Evolutionary conservation across 2,113 vertebrate species (phyloP), one percentile per base, ranked within the genome.

Genomic region (Stegastes partitus): DNA sequence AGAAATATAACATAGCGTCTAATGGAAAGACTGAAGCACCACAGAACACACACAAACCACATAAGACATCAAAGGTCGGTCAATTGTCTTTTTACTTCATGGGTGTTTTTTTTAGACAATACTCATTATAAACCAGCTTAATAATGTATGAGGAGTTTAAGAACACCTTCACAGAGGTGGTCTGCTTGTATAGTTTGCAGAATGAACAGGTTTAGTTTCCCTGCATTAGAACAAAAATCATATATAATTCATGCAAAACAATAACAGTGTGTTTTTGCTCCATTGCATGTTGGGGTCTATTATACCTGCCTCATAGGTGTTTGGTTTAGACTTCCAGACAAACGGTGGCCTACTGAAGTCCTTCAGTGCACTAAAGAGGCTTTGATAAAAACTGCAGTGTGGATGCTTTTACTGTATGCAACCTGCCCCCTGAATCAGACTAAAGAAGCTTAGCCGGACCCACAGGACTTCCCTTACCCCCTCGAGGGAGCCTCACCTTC

Each of bases 401-500:
- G 42, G 70, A 68, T 50, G 45, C 68, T 56, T 70, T 59, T 37
- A 34, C 31, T 34, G 8, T 47, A 62, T 45, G 11, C 12, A 54
- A 37, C 44, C 25, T 18, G 42, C 23, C 56, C 31, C 31, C 18
- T 69, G 45, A 62, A 64, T 78, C 25, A 34, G 31, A 26, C 37
- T 22, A 42, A 49, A 74, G 45, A 82, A 69, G 58, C 57, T 72
- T 18, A 57, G 72, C 62, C 63, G 70, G 64, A 87, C 69, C 82
- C 83, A 57, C 26, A 45, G 63, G 81, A 82, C 66, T 78, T 81
- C 47, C 57, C 31, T 53, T 83, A 28, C 54, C 50, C 68, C 68
- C 81, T 75, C 71, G 47, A 57, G 71, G 79, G 73, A 81, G 45
- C 62, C 51, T 68, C 62, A 25, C 61, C 81, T 89, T 66, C 81